Evolutionary conservation across 2,113 vertebrate species (phyloP).

Genomic region (Syngnathus scovelli): DNA sequence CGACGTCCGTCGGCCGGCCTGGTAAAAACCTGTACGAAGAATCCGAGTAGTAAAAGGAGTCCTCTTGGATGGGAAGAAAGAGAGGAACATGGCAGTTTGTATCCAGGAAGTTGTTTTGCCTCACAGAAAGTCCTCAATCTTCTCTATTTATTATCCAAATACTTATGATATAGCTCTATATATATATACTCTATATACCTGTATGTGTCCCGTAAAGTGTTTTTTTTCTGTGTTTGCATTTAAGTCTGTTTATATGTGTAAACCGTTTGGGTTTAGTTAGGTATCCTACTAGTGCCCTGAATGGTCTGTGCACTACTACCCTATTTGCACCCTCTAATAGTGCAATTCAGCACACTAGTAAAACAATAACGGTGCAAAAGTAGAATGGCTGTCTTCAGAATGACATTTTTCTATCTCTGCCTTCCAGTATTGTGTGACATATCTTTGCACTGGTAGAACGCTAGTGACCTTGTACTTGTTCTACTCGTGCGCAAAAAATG

Average conservation of each 20-base stretch:
- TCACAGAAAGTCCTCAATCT: slow-evolving; percentile 35
- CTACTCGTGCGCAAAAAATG: background rate
- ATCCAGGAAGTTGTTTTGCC: slow-evolving; percentile 46
- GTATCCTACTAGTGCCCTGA: background rate
- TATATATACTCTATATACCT: slow-evolving; percentile 40
- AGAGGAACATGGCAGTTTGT: slow-evolving; percentile 67
- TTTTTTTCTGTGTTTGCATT: background rate
- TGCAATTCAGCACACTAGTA: background rate
- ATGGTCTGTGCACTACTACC: background rate
- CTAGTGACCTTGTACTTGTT: background rate
- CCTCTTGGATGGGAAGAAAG: slow-evolving; percentile 58
- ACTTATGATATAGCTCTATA: background rate
- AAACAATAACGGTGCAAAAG: background rate
- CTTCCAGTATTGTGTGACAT: background rate
- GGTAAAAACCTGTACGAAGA: slow-evolving; percentile 75
- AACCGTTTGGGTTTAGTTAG: background rate
- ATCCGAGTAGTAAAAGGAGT: slow-evolving; percentile 72
- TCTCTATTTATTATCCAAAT: background rate
- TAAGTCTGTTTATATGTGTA: slow-evolving; percentile 5
- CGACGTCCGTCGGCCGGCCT: slow-evolving; percentile 62
- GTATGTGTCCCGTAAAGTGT: slow-evolving; percentile 43
- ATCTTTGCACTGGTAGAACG: background rate
- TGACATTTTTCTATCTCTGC: background rate
- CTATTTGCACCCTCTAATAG: background rate
- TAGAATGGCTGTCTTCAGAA: too few relatives aligned